These are phyloP conservation scores for Apostichopus leukothele DNA, from an alignment of 53 echinoderm and acorn worm species.

Conservation along the genomic window DNA sequence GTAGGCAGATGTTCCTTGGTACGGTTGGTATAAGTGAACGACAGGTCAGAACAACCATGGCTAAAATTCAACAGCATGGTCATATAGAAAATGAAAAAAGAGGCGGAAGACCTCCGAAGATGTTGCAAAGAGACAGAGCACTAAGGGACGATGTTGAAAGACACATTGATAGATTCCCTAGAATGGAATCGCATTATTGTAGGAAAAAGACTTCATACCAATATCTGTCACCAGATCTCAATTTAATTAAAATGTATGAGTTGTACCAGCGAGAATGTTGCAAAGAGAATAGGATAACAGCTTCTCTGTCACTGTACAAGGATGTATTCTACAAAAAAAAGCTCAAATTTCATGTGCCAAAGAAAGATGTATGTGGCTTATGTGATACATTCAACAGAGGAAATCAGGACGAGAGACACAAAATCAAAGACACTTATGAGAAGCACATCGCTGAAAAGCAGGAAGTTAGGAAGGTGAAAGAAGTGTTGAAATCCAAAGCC, in stretches of 20 bases:
- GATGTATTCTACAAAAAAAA: conserved; percentile 49
- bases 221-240: conserved; percentile 14
- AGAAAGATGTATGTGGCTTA: conserved; percentile 59
- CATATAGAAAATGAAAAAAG: conserved; percentile 1
- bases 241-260: neutral
- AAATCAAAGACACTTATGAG: conserved; percentile 7
- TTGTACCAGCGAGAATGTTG: neutral
- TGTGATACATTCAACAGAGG: conserved; percentile 58
- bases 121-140: neutral
- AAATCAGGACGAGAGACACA: conserved; percentile 20
- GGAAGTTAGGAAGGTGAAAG: neutral
- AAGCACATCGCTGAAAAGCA: conserved; percentile 3
- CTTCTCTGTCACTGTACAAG: too few species aligned
- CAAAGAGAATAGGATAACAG: too few species aligned
- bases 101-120: neutral
- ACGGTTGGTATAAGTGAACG: conserved; percentile 35
- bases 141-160: neutral
- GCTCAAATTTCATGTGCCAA: conserved; percentile 61
- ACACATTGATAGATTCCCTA: conserved; percentile 29
- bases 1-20: conserved; percentile 26
- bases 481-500: neutral
- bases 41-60: conserved; percentile 27
- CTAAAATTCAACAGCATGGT: neutral
- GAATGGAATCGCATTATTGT: conserved; percentile 29
- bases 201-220: conserved; percentile 52